Evolutionary conservation across 2,888 invertebrate genomes (phyloP), one percentile per base, ranked within the genome.

Genomic region (Hermaeophaga mercurialis): DNA sequence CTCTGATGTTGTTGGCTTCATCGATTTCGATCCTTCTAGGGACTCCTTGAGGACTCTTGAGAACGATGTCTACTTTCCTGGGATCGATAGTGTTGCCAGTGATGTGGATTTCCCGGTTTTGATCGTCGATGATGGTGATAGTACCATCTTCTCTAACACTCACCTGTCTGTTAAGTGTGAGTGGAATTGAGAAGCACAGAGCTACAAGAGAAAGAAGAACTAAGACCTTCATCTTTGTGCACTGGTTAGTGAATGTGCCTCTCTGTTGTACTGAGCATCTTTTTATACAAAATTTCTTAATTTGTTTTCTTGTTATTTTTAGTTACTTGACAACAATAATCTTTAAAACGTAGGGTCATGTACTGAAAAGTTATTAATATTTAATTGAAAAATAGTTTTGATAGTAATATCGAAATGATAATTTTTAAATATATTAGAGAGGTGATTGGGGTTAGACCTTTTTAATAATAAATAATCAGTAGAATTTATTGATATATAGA

Each of bases 101-200:
- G 19, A 65, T 61, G 14, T 31, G 19, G 5, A 65, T 53, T 17
- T 54, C 54, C 15, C 47, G 54, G 6, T 62, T 64, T 28, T 28
- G 38, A 11, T 46, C 45, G 2, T 31, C 36, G 31, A 26, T 48
- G 15, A 66, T 59, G 24, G 56, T 39, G 34, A 66, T 56, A 34
- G 41, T 61, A 17, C 64, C 63, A 58, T 66, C 64, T 11, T 64
- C 58, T 43, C 54, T 47, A 15, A 63, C 49, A 12, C 46, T 12
- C 36, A 64, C 49, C 5, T 15, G 19, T 12, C 22, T 18, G 9
- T 41, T 9, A 4, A 15, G 3, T 5, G 15, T 19, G 7, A 41
- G 3, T 19, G 41, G 41, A n/a, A n/a, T 41, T 1, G 41, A 41
- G 22, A 11, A 41, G 41, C 41, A 41, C 1, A 41, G 18, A 22